Evolutionary conservation across 2,797 vertebrate species (phyloP), one percentile per base, ranked within the genome.

Genomic region (Intellagama lesueurii): DNA sequence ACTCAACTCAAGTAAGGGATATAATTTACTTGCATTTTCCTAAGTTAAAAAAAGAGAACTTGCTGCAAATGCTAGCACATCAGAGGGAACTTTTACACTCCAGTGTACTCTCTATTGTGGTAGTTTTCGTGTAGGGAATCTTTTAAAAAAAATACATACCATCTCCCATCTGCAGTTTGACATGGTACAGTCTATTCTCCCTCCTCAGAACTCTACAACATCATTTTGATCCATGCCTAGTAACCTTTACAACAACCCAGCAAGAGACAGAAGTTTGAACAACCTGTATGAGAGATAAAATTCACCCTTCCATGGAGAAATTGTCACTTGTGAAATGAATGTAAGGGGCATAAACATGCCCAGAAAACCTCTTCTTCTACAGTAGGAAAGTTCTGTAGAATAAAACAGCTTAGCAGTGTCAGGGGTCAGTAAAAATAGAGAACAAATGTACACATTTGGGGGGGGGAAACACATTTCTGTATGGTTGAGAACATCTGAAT

Each of bases 401-500:
- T 35, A 81, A 94, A 94, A 87, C 6, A 91, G 83, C 87, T 86
- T 92, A 52, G 85, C 0, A 75, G 70, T 40, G 35, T 79, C 91
- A 89, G 32, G 19, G 83, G 91, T 92, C 84, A 64, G 75, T 0
- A 69, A 89, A 60, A 93, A 89, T 1, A 91, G 86, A 92, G 91
- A 92, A 86, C 80, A 0, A 4, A 91, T 94, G 84, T 89, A 91
- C 90, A 40, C 92, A 1, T 64, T 91, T 0, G 14, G 40, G 40
- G 40, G 88, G 92, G 92, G 14, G 76, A 90, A 94, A 80, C 85
- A n/a, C 85, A 91, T 94, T 95, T 94, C 89, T 92, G 82, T 87
- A 93, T 87, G 94, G 93, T 93, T 91, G 90, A 96, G 89, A 94
- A 92, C 90, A 86, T 94, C 90, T 94, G 88, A 93, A 94, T 86